Percentiles rank a stretch among this genome's conserved stretches.
Conservation (phyloP, 2,797 vertebrate species). For the Dipus sagitta region DNA sequence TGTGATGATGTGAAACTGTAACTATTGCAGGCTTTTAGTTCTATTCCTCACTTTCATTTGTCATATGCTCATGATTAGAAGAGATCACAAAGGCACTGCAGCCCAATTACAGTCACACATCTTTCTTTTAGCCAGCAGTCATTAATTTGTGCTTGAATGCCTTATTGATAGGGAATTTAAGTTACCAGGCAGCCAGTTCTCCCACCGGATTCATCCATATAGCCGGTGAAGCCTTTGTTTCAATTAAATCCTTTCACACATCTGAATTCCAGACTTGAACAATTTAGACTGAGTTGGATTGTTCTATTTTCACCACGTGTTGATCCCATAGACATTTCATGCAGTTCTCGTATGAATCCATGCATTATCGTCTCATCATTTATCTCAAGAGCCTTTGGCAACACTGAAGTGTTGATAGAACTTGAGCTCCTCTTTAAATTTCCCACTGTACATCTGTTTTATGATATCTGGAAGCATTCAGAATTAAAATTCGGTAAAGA, state of each 20-base stretch:
- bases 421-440: not conserved
- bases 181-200: not conserved
- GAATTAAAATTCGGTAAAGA: not conserved
- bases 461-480: not conserved
- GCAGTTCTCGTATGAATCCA: not conserved
- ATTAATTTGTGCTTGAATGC: not conserved
- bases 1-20: not conserved
- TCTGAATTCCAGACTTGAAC: not conserved
- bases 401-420: not conserved
- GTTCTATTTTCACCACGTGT: not conserved
- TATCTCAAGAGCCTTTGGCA: not conserved
- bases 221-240: not conserved
- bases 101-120: not conserved
- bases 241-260: not conserved
- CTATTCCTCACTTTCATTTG: not conserved
- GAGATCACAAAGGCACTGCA: not conserved
- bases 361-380: not conserved
- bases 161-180: not conserved
- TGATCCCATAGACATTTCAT: not conserved
- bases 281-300: not conserved
- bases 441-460: not conserved
- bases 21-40: not conserved
- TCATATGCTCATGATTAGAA: not conserved
- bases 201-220: not conserved
- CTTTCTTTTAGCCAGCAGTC: not conserved